phyloP scores from a whole-genome alignment of 2,888 invertebrate species.

The Calliphora vomitoria region DNA sequence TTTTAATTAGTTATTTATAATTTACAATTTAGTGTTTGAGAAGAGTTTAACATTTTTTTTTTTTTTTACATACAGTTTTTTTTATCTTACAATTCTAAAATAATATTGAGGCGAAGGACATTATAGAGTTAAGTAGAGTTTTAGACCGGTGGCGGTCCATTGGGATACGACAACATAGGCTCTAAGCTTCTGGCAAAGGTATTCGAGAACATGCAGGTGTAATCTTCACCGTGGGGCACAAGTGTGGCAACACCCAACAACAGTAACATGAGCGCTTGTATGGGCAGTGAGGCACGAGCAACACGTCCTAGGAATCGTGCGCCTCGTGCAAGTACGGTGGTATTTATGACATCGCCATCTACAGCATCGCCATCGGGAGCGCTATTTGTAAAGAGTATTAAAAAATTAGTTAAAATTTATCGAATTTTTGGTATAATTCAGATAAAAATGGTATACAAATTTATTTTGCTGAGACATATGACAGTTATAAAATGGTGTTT shows the following conservation, averaged over 20 bases:
- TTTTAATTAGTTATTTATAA: not conserved
- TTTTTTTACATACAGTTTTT: slow-evolving; percentile 28
- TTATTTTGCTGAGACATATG: not conserved
- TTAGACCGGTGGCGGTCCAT: slow-evolving; percentile 97
- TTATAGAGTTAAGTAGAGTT: not conserved
- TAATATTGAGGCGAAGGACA: slow-evolving; percentile 7
- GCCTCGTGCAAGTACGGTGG: slow-evolving; percentile 89
- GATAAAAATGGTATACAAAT: not conserved
- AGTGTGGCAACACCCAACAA: slow-evolving; percentile 96
- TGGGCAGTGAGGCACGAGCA: slow-evolving; percentile 95
- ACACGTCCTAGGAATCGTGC: slow-evolving; percentile 95
- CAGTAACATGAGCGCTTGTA: slow-evolving; percentile 96
- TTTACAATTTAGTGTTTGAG: slow-evolving; percentile 17
- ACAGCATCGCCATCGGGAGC: slow-evolving; percentile 80
- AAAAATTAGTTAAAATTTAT: slow-evolving; percentile 2
- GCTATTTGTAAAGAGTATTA: slow-evolving; percentile 34
- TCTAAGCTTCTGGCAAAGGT: slow-evolving; percentile 93
- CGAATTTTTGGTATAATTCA: too few species aligned
- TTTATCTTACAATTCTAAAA: slow-evolving; percentile 43
- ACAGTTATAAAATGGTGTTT: slow-evolving; percentile 14
- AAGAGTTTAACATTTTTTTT: not conserved
- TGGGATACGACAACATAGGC: slow-evolving; percentile 95
- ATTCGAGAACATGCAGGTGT: slow-evolving; percentile 93
- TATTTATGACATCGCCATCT: slow-evolving; percentile 86
- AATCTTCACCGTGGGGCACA: slow-evolving; percentile 94